phyloP scores from a whole-genome alignment of 2,888 invertebrate genomes.

The Bugulina stolonifera region DNA sequence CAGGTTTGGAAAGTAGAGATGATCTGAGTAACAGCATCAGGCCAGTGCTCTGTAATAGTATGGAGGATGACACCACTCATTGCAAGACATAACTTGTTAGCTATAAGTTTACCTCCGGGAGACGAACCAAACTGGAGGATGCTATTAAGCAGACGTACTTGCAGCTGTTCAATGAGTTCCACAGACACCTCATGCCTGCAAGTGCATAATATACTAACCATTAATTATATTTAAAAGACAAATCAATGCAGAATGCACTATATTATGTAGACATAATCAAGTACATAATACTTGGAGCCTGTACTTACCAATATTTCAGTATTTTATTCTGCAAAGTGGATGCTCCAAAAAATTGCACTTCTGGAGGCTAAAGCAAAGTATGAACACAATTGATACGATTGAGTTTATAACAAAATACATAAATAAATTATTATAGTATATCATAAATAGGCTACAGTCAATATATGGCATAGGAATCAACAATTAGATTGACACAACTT shows the following conservation, averaged over 20 bases:
- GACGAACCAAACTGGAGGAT: slow-evolving; percentile 67
- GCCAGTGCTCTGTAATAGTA: slow-evolving; percentile 59
- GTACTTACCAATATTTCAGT: slow-evolving; percentile 67
- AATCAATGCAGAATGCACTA: too few relatives aligned
- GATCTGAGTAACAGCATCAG: slow-evolving; percentile 69
- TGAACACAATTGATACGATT: not conserved
- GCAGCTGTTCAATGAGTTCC: slow-evolving; percentile 70
- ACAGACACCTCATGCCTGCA: slow-evolving; percentile 70
- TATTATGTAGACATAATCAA: too few relatives aligned
- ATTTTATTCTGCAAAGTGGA: slow-evolving; percentile 82
- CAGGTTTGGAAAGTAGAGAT: slow-evolving; percentile 60
- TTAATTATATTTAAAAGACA: too few relatives aligned
- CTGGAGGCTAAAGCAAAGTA: slow-evolving; percentile 63
- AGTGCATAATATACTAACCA: too few relatives aligned
- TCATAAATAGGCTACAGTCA: too few relatives aligned
- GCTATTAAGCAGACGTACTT: slow-evolving; percentile 70
- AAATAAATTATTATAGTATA: too few relatives aligned
- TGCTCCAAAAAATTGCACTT: slow-evolving; percentile 90
- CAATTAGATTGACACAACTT: too few relatives aligned
- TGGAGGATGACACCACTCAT: slow-evolving; percentile 79
- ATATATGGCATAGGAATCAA: too few relatives aligned
- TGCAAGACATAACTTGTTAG: slow-evolving; percentile 77
- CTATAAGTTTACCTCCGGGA: slow-evolving; percentile 44
- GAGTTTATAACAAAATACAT: too few relatives aligned
- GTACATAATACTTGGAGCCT: too few relatives aligned